Evolutionary conservation across 2,797 vertebrate species (phyloP).

Genomic region (Xiphophorus birchmanni): DNA sequence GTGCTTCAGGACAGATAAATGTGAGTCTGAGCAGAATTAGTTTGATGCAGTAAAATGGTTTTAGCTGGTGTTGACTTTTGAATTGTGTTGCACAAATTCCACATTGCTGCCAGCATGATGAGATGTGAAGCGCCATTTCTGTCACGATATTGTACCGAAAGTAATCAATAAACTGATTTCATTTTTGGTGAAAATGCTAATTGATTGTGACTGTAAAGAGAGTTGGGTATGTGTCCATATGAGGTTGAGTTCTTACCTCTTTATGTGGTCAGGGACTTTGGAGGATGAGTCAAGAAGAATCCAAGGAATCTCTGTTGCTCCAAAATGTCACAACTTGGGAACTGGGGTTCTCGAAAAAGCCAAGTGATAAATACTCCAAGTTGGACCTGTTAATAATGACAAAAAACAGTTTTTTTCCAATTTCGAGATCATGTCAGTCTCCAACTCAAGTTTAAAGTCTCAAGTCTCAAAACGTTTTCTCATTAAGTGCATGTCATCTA

Average conservation of each 20-base stretch:
- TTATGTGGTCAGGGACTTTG: conserved; percentile 29
- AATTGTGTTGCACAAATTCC: background rate
- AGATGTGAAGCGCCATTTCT: background rate
- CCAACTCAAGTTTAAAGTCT: background rate
- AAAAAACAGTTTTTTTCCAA: background rate
- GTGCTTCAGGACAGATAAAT: conserved; percentile 29
- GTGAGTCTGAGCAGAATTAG: conserved; percentile 14
- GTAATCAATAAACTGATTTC: background rate
- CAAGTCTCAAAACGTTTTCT: background rate
- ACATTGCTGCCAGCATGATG: background rate
- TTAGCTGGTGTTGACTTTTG: conserved; percentile 20
- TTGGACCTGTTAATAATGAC: conserved; percentile 54
- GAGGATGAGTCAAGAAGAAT: conserved; percentile 38
- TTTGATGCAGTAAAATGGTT: conserved; percentile 2
- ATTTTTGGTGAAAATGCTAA: background rate
- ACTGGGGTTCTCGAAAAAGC: conserved; percentile 25
- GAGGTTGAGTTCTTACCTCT: conserved; percentile 49
- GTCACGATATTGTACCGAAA: background rate
- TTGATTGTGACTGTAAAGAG: background rate
- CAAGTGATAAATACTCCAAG: conserved; percentile 23
- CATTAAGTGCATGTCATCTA: background rate
- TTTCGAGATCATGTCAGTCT: background rate
- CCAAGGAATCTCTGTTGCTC: conserved; percentile 36
- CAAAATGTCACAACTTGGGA: conserved; percentile 24
- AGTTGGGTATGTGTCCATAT: background rate